Evolutionary conservation across 2,113 vertebrate species (phyloP), one percentile per base, ranked within the genome.

Genomic region (Thomomys bottae): DNA sequence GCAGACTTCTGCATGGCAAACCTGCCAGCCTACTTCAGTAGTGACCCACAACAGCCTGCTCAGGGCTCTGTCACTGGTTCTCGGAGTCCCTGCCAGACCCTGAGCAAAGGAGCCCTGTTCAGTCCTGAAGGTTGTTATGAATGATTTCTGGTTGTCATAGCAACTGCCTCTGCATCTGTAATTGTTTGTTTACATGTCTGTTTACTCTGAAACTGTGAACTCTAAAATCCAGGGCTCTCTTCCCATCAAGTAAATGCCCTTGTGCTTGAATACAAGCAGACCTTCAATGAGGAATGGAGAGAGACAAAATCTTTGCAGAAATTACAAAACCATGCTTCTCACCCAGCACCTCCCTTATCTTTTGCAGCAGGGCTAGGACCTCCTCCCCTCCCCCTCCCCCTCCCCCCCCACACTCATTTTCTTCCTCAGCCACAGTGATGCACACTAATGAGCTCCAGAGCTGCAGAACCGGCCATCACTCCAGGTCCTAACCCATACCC

Each of bases 121-220:
- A n/a, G n/a, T n/a, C 66, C 75, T 1, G 1, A 36, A 34, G 72
- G 89, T 49, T 92, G 66, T 28, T 17, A 81, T 20, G 63, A 92
- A 40, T 28, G 77, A 73, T 38, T 40, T 66, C 70, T 45, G 1
- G 61, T 86, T 94, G 92, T 93, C 93, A 28, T 78, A 73, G 94
- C 88, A 93, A 94, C 96, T 18, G 64, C 34, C 28, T 81, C 72
- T 72, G 80, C 49, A 42, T 54, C 84, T 63, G 77, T 49, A 42
- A 89, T 34, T 54, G 34, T 67, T 45, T 73, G 59, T 92, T 91
- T 91, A 89, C 30, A 0, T 66, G 23, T 89, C 72, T 91, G 78
- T 91, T 93, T 83, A 89, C 64, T 32, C 84, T 24, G 32, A 68
- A 84, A 87, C 71, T n/a, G 36, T 81, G 75, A 89, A 73, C 17